Conservation (phyloP, 2,888 invertebrate species). For the Deroplatys truncata region DNA sequence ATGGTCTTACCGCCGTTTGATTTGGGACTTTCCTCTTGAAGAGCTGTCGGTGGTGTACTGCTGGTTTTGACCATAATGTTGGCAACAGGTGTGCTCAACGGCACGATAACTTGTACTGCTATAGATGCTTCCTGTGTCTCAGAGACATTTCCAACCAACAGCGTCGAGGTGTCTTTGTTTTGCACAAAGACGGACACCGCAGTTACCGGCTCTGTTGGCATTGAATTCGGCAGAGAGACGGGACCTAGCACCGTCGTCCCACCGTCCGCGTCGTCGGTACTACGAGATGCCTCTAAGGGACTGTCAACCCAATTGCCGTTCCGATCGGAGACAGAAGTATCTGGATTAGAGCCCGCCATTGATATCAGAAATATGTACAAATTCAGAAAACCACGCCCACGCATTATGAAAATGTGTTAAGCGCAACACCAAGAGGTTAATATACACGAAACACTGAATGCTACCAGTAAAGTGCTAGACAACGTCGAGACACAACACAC, state of each 20-base stretch:
- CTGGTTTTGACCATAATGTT: background rate
- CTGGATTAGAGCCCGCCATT: background rate
- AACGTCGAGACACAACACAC: background rate
- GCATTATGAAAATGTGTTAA: background rate
- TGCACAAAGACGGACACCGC: too few species aligned
- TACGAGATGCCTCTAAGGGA: background rate
- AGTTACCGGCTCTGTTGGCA: background rate
- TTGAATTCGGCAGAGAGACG: background rate
- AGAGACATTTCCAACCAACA: too few species aligned
- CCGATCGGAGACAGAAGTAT: background rate
- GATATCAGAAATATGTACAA: background rate
- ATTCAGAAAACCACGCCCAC: background rate
- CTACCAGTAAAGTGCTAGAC: background rate
- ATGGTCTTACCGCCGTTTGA: background rate
- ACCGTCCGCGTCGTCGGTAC: background rate
- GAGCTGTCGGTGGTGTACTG: background rate
- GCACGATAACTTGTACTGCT: background rate
- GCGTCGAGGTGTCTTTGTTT: too few species aligned
- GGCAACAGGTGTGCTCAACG: background rate
- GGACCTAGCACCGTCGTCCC: too few species aligned
- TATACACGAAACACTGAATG: background rate
- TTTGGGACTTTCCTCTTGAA: background rate
- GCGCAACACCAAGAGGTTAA: background rate
- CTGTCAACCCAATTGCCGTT: background rate
- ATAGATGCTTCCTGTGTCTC: too few species aligned